A percentile compares a stretch with the other conserved stretches of the same genome.
phyloP scores from a whole-genome alignment of 2,113 vertebrate genomes.

The Pholis gunnellus region DNA sequence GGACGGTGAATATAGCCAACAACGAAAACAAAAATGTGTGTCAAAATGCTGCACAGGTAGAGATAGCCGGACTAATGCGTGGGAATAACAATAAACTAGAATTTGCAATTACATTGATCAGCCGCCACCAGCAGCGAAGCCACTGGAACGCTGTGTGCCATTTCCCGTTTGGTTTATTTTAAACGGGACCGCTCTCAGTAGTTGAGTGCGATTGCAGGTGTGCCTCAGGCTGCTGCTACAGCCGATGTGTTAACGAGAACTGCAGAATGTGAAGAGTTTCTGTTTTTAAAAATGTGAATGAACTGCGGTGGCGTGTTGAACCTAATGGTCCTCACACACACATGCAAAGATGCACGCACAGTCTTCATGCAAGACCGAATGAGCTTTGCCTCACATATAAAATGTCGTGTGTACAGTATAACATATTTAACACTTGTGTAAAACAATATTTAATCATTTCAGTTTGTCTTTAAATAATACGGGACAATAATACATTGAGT shows the following conservation, averaged over 20 bases:
- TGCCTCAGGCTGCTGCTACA: slow-evolving; percentile 31
- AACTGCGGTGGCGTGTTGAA: background rate
- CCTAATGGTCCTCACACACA: slow-evolving; percentile 3
- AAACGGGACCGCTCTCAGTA: slow-evolving; percentile 29
- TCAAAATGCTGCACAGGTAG: background rate
- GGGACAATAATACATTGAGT: too few relatives aligned
- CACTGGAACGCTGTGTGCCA: background rate
- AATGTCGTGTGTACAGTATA: background rate
- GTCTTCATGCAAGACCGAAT: background rate
- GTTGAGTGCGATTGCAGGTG: slow-evolving; percentile 37
- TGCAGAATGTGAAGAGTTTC: slow-evolving; percentile 12
- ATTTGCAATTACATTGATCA: slow-evolving; percentile 40
- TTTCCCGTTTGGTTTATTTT: slow-evolving; percentile 11
- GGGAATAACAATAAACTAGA: background rate
- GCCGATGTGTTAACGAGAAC: slow-evolving; percentile 39
- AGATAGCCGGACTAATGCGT: background rate
- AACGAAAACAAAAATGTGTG: background rate
- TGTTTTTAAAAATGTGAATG: slow-evolving; percentile 23
- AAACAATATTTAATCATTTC: background rate
- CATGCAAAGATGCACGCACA: background rate
- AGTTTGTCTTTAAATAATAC: background rate
- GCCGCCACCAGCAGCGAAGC: slow-evolving; percentile 12
- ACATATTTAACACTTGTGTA: background rate
- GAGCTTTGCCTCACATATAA: background rate
- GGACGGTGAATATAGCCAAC: background rate